Evolutionary conservation across 2,888 invertebrate species (phyloP).

Genomic region (Prenolepis imparis): DNA sequence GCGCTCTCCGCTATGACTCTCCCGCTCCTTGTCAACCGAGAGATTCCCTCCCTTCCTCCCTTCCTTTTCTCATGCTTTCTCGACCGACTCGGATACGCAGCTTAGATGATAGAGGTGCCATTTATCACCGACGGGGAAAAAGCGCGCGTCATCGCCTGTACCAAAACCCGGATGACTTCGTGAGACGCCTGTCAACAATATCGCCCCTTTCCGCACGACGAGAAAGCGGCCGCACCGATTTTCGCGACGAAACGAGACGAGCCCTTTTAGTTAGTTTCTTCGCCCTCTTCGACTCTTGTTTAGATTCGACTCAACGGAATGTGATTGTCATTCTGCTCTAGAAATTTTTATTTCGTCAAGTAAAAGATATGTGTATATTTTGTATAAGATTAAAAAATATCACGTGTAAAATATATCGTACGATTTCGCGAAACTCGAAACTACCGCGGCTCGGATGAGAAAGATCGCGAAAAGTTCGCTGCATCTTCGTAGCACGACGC

Average conservation of each 20-base stretch:
- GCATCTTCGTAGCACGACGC: slow-evolving; percentile 35
- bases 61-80: slow-evolving; percentile 22
- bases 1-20: slow-evolving; percentile 71
- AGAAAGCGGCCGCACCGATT: slow-evolving; percentile 52
- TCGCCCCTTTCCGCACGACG: slow-evolving; percentile 73
- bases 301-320: neutral
- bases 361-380: neutral
- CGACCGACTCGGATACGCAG: slow-evolving; percentile 75
- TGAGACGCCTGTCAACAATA: slow-evolving; percentile 84
- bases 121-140: slow-evolving; percentile 85
- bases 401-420: neutral
- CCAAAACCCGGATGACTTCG: slow-evolving; percentile 84
- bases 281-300: slow-evolving; percentile 17
- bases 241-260: slow-evolving; percentile 40
- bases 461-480: slow-evolving; percentile 40
- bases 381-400: neutral
- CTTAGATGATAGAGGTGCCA: slow-evolving; percentile 77
- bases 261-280: slow-evolving; percentile 18
- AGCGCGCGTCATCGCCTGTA: slow-evolving; percentile 84
- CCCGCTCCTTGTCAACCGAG: slow-evolving; percentile 80
- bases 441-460: neutral
- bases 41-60: slow-evolving; percentile 66
- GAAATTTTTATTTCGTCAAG: neutral
- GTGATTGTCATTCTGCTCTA: neutral
- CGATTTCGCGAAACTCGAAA: slow-evolving; percentile 27